Percentiles rank a stretch among this genome's conserved stretches.
These are phyloP conservation scores for Epiblema foenella DNA, from an alignment of 2,888 invertebrate genomes.

Conservation along the genomic window DNA sequence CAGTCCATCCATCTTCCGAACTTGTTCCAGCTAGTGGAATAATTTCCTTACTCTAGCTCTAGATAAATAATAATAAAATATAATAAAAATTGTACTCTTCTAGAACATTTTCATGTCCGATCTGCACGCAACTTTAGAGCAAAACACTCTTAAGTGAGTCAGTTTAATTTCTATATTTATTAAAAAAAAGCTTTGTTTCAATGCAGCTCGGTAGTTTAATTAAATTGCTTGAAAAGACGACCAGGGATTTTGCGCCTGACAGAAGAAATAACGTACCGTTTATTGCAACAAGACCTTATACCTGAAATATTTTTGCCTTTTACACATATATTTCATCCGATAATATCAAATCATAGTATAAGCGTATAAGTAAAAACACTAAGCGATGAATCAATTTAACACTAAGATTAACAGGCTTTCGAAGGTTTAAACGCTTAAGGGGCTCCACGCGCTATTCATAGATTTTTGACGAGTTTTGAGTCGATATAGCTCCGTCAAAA, in stretches of 20 bases:
- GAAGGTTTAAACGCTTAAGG: not conserved
- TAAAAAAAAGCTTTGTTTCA: not conserved
- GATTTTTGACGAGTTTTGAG: no score
- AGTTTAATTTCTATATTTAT: no score
- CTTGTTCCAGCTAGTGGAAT: not conserved
- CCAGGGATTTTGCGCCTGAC: constrained; percentile 6
- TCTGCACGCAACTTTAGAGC: not conserved
- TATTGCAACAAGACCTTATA: constrained; percentile 5
- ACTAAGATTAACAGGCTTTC: not conserved
- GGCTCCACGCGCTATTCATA: no score
- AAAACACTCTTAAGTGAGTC: no score
- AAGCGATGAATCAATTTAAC: not conserved
- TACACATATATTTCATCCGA: not conserved
- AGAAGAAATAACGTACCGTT: constrained; percentile 15
- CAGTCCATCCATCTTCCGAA: not conserved
- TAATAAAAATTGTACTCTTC: not conserved
- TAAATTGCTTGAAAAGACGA: constrained; percentile 3
- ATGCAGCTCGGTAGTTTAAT: not conserved
- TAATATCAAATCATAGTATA: not conserved
- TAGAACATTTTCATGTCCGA: not conserved
- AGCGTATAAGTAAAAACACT: not conserved
- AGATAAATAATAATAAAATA: not conserved
- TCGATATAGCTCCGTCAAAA: no score
- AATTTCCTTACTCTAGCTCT: not conserved
- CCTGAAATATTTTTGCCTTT: constrained; percentile 7